phyloP scores from a whole-genome alignment of 2,113 vertebrate species.

The Syngnathoides biaculeatus region DNA sequence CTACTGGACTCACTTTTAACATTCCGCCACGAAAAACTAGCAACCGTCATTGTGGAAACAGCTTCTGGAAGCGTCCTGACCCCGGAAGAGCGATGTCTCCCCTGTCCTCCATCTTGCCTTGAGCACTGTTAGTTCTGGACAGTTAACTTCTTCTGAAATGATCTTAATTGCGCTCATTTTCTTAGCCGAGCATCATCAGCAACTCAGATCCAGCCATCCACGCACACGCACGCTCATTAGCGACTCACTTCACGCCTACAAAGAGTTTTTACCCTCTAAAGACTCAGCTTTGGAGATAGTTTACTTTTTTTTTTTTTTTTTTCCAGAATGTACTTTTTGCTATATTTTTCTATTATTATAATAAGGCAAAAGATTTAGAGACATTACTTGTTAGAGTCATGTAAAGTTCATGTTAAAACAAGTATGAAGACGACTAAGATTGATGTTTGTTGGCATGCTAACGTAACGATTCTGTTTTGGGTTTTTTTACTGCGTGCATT shows the following conservation, averaged over 20 bases:
- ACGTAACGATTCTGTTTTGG: neutral
- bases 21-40: neutral
- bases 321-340: no score
- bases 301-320: conserved; percentile 15
- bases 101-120: conserved; percentile 76
- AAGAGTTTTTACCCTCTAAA: conserved; percentile 65
- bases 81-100: conserved; percentile 42
- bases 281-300: conserved; percentile 54
- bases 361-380: neutral
- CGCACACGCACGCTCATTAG: conserved; percentile 66
- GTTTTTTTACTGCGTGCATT: neutral
- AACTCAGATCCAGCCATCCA: conserved; percentile 57
- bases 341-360: neutral
- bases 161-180: conserved; percentile 80
- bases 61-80: conserved; percentile 10
- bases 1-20: neutral
- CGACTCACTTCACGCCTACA: conserved; percentile 51
- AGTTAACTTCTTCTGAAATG: conserved; percentile 80
- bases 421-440: neutral
- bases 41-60: neutral
- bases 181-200: conserved; percentile 76
- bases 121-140: conserved; percentile 80
- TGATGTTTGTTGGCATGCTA: neutral
- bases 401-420: neutral
- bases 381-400: neutral